Evolutionary conservation across 92 coral and sea anemone genomes (phyloP).

Genomic region (Bergia puertoricense): DNA sequence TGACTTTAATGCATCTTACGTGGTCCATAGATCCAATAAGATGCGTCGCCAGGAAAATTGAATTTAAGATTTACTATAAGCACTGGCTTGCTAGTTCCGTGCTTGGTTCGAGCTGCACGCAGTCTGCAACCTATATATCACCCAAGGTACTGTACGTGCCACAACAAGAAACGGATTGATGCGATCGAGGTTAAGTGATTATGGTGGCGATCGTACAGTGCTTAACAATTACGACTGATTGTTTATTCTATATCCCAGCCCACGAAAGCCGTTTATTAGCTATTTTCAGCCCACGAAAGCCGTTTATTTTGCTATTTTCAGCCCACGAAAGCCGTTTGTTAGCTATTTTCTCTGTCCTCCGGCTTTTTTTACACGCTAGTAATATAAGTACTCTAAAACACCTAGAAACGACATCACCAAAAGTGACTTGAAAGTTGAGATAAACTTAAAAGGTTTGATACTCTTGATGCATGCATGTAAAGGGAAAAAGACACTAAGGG

Average conservation of each 20-base stretch:
- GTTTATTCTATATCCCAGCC: not conserved
- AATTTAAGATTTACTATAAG: not conserved
- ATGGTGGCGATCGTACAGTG: not conserved
- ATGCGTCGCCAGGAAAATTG: not conserved
- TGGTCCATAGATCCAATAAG: not conserved
- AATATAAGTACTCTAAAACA: too few relatives aligned
- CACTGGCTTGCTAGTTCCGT: not conserved
- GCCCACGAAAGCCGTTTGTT: not conserved
- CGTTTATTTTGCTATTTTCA: not conserved
- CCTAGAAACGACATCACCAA: not conserved
- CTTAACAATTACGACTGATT: not conserved
- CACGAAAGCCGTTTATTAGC: not conserved
- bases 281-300: not conserved
- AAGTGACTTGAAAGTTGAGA: not conserved
- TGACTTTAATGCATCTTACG: not conserved
- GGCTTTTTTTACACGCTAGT: not conserved
- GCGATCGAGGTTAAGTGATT: not conserved
- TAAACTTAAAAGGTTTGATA: not conserved
- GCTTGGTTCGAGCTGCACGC: not conserved
- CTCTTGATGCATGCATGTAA: not conserved
- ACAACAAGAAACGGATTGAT: not conserved
- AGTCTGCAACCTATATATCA: not conserved
- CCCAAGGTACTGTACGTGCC: not conserved
- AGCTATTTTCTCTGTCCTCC: not conserved
- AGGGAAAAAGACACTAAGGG: not conserved